phyloP scores from a whole-genome alignment of 53 echinoderm and acorn worm species.

The Apostichopus leukothele region DNA sequence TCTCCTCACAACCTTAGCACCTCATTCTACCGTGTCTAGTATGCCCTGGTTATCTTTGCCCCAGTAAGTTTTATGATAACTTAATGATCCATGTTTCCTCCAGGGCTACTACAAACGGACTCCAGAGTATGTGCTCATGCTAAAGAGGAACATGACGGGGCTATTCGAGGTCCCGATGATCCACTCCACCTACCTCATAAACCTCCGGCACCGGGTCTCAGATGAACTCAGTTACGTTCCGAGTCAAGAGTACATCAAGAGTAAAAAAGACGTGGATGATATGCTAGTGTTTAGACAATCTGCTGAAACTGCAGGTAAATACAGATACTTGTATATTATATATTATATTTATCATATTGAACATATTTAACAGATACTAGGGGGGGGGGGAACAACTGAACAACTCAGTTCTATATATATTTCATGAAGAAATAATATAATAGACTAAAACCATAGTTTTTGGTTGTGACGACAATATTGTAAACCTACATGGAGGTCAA shows the following conservation, averaged over 20 bases:
- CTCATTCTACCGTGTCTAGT: too few species aligned
- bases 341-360: too few species aligned
- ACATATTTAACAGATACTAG: too few species aligned
- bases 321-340: too few species aligned
- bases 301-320: conserved; percentile 77
- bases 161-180: conserved; percentile 87
- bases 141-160: conserved; percentile 74
- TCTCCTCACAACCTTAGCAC: too few species aligned
- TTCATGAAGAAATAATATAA: too few species aligned
- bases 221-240: conserved; percentile 66
- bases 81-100: not conserved
- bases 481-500: too few species aligned
- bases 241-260: conserved; percentile 51
- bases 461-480: too few species aligned
- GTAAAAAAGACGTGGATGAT: conserved; percentile 74
- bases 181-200: conserved; percentile 88
- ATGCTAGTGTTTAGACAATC: conserved; percentile 89
- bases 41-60: too few species aligned
- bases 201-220: conserved; percentile 64
- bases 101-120: conserved; percentile 95
- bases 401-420: too few species aligned
- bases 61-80: not conserved
- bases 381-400: too few species aligned
- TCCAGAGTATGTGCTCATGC: conserved; percentile 74
- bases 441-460: too few species aligned